Evolutionary conservation across 2,113 vertebrate genomes (phyloP), one percentile per base, ranked within the genome.

Genomic region (Phylloscopus whistleri): DNA sequence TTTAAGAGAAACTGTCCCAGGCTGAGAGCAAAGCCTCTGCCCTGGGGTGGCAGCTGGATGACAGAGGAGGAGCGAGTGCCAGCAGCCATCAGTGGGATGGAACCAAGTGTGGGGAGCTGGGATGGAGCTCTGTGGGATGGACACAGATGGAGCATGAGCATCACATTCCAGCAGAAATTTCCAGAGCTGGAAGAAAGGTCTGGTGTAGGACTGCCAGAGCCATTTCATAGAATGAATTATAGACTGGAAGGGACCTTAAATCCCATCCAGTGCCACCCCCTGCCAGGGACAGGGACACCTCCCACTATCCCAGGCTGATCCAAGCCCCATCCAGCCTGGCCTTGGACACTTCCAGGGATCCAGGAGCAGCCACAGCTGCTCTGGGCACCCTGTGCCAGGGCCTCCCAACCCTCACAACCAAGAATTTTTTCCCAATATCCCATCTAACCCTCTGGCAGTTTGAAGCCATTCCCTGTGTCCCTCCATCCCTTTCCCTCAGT

Each of bases 381-480:
- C n/a, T n/a, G n/a, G n/a, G n/a, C n/a, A n/a, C n/a, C n/a, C n/a
- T n/a, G n/a, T n/a, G n/a, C n/a, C n/a, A n/a, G n/a, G n/a, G n/a
- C n/a, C n/a, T n/a, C n/a, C n/a, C n/a, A n/a, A n/a, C n/a, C n/a
- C n/a, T n/a, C n/a, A n/a, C n/a, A n/a, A n/a, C n/a, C n/a, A n/a
- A n/a, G n/a, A 46, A n/a, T 46, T 82, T 1, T 10, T n/a, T 1
- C 30, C 62, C 4, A 8, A 11, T 0, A 48, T 18, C 21, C 20
- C n/a, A 35, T 11, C 16, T 0, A 26, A 1, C 23, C 24, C 10
- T 62, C 11, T 48, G 39, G 4, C 39, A 62, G 3, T 30, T 0
- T 0, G 31, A 35, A 69, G 15, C 10, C 8, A 55, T 56, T 48
- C 49, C 12, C 8, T 1, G 1, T 56, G 1, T 33, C 55, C 0